Evolutionary conservation across 2,797 vertebrate genomes (phyloP).

Genomic region (Pelobates cultripes): DNA sequence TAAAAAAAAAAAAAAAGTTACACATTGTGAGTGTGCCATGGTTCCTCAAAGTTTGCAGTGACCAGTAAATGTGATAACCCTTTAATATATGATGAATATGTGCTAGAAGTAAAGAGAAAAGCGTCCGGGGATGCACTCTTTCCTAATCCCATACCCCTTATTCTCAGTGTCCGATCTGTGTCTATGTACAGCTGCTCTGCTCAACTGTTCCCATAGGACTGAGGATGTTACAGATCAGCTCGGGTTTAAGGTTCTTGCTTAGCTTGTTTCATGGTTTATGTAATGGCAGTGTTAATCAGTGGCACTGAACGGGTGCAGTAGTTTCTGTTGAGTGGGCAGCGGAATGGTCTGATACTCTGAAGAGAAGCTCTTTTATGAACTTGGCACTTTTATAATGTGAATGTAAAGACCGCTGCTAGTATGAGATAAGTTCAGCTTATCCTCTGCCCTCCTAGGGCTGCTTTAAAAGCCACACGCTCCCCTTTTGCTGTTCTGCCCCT

Average conservation of each 20-base stretch:
- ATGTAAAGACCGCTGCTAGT: conserved; percentile 35
- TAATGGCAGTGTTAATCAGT: conserved; percentile 32
- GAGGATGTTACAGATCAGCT: conserved; percentile 22
- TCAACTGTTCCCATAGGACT: conserved; percentile 21
- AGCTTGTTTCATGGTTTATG: conserved; percentile 38
- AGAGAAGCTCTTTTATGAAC: conserved; percentile 21
- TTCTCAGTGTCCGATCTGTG: conserved; percentile 29
- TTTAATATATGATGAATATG: too few species aligned
- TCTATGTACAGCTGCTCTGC: conserved; percentile 35
- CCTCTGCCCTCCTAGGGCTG: conserved; percentile 25
- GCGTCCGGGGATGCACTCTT: too few species aligned
- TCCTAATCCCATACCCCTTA: conserved; percentile 18
- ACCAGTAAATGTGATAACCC: too few species aligned
- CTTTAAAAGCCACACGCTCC: conserved; percentile 36
- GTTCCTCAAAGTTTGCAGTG: too few species aligned
- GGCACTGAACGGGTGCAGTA: conserved; percentile 47
- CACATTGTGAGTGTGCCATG: too few species aligned
- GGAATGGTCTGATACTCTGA: conserved; percentile 24
- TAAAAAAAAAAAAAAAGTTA: too few species aligned
- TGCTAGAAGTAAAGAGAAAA: too few species aligned
- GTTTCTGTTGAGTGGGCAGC: conserved; percentile 20
- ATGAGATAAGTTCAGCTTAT: conserved; percentile 3
- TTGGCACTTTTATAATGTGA: conserved; percentile 29
- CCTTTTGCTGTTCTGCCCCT: conserved; percentile 11
- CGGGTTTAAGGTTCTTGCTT: conserved; percentile 38